A percentile compares a stretch with the other conserved stretches of the same genome.
These are phyloP conservation scores for Bagarius yarrelli DNA, from an alignment of 2,113 vertebrate species.

Conservation along the genomic window DNA sequence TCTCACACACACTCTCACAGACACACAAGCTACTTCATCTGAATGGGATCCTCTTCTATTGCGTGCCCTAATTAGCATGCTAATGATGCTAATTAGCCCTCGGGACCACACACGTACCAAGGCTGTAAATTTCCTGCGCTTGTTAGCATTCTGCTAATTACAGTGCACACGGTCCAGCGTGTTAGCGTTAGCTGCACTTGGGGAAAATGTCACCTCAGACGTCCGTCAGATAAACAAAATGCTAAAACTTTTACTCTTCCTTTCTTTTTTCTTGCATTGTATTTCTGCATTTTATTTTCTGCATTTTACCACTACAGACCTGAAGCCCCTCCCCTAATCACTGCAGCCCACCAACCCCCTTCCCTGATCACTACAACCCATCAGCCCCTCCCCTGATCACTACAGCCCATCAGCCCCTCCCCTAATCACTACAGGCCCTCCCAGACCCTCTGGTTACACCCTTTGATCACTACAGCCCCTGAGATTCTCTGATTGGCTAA, in stretches of 20 bases:
- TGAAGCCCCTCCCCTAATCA: neutral
- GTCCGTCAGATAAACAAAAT: too few relatives aligned
- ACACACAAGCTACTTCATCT: conserved; percentile 47
- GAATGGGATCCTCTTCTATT: conserved; percentile 65
- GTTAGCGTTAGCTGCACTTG: neutral
- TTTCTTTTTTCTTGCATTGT: too few relatives aligned
- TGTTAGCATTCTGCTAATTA: conserved; percentile 39
- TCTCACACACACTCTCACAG: neutral
- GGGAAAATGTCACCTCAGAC: too few relatives aligned
- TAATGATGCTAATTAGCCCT: conserved; percentile 74
- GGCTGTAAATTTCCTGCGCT: conserved; percentile 50
- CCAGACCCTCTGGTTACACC: neutral
- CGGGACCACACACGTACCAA: conserved; percentile 71
- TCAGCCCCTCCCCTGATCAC: neutral
- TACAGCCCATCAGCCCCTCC: neutral
- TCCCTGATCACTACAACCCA: neutral
- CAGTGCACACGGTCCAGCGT: conserved; percentile 9
- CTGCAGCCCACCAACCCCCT: neutral
- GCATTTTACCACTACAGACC: neutral
- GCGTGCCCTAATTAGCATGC: conserved; percentile 70
- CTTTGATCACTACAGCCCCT: neutral
- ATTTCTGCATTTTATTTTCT: too few relatives aligned
- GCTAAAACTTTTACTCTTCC: too few relatives aligned
- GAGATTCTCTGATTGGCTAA: neutral
- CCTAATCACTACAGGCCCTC: neutral